Conservation (phyloP, 2,113 vertebrate species). For the Drymodes brunneopygia region DNA sequence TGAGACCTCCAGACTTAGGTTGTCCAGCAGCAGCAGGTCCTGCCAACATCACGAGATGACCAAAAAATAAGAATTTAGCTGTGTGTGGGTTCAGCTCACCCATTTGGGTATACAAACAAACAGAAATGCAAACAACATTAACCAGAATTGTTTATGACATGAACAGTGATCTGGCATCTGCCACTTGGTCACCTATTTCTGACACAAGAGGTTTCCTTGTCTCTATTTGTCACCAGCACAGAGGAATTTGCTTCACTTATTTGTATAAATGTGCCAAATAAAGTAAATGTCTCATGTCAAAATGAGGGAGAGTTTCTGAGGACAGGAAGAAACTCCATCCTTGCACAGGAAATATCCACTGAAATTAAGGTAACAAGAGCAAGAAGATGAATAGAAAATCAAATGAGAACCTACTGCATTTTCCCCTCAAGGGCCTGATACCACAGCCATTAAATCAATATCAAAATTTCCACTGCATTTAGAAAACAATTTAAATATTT, state of each 20-base stretch:
- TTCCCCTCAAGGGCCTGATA: neutral
- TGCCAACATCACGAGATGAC: neutral
- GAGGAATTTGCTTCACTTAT: neutral
- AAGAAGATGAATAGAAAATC: neutral
- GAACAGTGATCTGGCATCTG: neutral
- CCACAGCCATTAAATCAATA: neutral
- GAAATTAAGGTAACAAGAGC: neutral
- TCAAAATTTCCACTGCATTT: slow-evolving; percentile 12
- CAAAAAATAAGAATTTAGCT: neutral
- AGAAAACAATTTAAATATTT: slow-evolving; percentile 28
- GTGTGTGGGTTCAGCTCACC: neutral
- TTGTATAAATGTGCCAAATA: neutral
- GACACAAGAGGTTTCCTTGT: neutral
- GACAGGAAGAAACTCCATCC: neutral
- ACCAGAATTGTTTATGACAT: neutral
- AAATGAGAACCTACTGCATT: neutral
- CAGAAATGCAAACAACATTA: neutral
- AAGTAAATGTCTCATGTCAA: neutral
- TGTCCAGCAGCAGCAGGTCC: neutral
- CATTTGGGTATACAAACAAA: neutral
- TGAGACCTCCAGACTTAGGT: neutral
- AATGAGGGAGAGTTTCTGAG: neutral
- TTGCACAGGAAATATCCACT: neutral
- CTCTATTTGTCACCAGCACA: neutral
- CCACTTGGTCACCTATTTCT: neutral